These are phyloP conservation scores for Busseola fusca DNA, from an alignment of 2,888 invertebrate genomes.

Conservation along the genomic window DNA sequence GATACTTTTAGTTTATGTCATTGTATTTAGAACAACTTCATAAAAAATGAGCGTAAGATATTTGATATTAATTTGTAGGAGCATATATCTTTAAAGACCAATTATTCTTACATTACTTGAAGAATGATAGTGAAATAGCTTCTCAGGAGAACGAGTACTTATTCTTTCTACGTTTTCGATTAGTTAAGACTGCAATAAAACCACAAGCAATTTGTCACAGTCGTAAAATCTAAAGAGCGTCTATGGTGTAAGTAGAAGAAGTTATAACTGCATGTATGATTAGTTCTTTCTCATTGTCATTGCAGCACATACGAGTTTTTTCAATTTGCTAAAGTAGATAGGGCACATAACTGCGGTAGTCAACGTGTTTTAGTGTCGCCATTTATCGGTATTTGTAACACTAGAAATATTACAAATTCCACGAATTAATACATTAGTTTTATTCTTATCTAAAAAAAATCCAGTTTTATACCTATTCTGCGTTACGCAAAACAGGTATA, in stretches of 20 bases:
- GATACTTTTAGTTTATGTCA: not conserved
- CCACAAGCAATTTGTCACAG: constrained; percentile 50
- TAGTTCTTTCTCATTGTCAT: constrained; percentile 39
- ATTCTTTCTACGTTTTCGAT: not conserved
- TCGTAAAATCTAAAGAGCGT: constrained; percentile 39
- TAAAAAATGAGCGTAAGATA: not conserved
- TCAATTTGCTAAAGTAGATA: constrained; percentile 61
- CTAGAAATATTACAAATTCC: constrained; percentile 36
- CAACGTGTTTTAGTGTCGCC: constrained; percentile 27
- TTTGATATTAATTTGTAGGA: not conserved
- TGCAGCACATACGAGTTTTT: constrained; percentile 46
- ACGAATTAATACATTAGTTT: constrained; percentile 23
- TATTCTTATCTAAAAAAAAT: constrained; percentile 10
- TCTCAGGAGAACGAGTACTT: constrained; percentile 17
- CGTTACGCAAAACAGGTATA: not conserved
- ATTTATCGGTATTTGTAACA: constrained; percentile 7
- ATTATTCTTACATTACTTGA: not conserved
- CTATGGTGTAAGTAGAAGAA: constrained; percentile 13
- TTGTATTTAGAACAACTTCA: no score
- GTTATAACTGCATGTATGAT: not conserved
- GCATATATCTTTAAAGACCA: not conserved
- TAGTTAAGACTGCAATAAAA: constrained; percentile 27
- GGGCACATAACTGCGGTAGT: constrained; percentile 56
- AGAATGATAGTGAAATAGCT: constrained; percentile 4
- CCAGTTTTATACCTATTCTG: no score